Base-by-base conservation (phyloP, 2,888 invertebrate genomes). In the Hydriomena furcata region DNA sequence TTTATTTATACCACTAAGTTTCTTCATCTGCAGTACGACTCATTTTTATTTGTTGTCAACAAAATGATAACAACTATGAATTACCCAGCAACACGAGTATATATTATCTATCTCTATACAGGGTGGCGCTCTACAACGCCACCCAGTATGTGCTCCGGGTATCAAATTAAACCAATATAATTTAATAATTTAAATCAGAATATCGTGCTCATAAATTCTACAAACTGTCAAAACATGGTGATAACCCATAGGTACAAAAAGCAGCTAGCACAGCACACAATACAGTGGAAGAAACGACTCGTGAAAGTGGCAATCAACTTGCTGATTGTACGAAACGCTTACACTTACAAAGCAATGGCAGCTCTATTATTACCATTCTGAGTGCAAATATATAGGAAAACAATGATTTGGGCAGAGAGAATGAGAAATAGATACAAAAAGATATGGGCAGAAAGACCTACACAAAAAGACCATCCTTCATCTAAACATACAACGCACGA, bases 231-330 rank as follows among this genome's bases (percentile, higher is more conserved):
- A 79, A 79, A 84, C 79, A 82, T 82, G 83, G 89, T 89, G 89
- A 86, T 84, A 82, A 82, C 82, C 85, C 84, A 85, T 86, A 88
- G 84, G 85, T 84, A 89, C 90, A 87, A 90, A 87, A 90, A 90
- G 90, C 90, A 90, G 90, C 90, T 89, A 90, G 86, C 89, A 88
- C 84, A 88, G 86, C 90, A 89, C 89, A 88, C 90, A 83, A 75
- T 82, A 88, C 83, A 87, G 90, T 90, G 88, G 90, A 87, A 87
- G 83, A 87, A 84, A 84, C 89, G 83, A 89, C 75, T 84, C 79
- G 87, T 86, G 89, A 85, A 79, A 82, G 84, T 87, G 84, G 83
- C 84, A 86, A 86, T 87, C 83, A 82, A 79, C 75, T 87, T 81
- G 87, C 84, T 85, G 84, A 82, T 84, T 80, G 76, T 82, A 88